Conservation (phyloP, 2,888 invertebrate genomes). For the Drosophila prolongata region DNA sequence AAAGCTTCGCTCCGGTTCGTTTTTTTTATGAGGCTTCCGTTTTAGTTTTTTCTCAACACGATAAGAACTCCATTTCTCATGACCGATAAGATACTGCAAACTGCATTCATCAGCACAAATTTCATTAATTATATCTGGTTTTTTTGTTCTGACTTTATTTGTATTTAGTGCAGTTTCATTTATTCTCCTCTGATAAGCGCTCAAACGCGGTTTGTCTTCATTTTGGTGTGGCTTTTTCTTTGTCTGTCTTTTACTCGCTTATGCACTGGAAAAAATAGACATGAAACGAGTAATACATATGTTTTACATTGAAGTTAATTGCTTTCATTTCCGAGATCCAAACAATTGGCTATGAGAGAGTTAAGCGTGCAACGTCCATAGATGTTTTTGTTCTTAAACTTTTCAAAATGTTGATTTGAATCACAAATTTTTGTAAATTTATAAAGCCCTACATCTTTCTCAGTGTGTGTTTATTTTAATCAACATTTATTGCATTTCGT, state of each 20-base stretch:
- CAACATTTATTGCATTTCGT: slow-evolving; percentile 76
- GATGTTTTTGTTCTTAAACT: too few species aligned
- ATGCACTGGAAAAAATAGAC: slow-evolving; percentile 11
- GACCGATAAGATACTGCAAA: slow-evolving; percentile 55
- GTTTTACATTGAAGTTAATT: too few species aligned
- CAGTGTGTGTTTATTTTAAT: slow-evolving; percentile 72
- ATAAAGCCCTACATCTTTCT: neutral
- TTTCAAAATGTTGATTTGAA: too few species aligned
- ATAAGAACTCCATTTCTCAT: slow-evolving; percentile 1
- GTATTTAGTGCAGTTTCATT: slow-evolving; percentile 46
- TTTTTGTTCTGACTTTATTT: slow-evolving; percentile 12
- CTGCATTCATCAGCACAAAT: slow-evolving; percentile 52
- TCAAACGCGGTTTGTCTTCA: slow-evolving; percentile 50
- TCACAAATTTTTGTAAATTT: neutral
- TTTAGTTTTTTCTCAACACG: neutral
- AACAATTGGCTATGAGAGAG: too few species aligned
- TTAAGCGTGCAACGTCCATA: too few species aligned
- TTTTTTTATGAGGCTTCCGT: slow-evolving; percentile 22
- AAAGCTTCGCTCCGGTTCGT: slow-evolving; percentile 44
- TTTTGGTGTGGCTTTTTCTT: slow-evolving; percentile 27
- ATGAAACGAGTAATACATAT: too few species aligned
- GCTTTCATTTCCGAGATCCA: too few species aligned
- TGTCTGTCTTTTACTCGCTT: slow-evolving; percentile 20
- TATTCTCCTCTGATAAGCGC: slow-evolving; percentile 53
- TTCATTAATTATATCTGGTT: slow-evolving; percentile 50